Conservation (phyloP, 2,113 vertebrate genomes). For the Columba livia region DNA sequence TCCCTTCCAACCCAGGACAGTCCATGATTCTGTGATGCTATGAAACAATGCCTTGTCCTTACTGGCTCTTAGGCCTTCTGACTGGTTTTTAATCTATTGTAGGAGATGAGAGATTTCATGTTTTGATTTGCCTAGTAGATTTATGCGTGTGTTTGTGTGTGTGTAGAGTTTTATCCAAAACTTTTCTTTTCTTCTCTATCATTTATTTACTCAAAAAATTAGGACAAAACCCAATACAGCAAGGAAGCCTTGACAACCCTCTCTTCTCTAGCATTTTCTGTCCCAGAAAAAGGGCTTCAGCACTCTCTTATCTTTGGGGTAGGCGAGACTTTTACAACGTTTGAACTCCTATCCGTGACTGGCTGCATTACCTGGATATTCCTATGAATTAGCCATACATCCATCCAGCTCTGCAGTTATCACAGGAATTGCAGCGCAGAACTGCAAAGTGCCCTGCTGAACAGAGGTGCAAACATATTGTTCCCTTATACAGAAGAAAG, state of each 20-base stretch:
- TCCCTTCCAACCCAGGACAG: no score
- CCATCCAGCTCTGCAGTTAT: not conserved
- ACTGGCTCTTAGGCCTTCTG: not conserved
- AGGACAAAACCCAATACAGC: not conserved
- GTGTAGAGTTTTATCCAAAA: not conserved
- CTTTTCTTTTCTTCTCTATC: not conserved
- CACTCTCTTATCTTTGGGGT: accelerated
- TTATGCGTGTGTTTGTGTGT: not conserved
- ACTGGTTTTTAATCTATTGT: not conserved
- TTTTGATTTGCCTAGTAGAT: not conserved
- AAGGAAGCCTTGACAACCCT: not conserved
- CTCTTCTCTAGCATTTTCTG: no score
- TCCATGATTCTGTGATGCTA: no score
- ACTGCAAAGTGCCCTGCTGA: not conserved
- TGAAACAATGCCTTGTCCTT: not conserved
- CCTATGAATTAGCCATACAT: not conserved
- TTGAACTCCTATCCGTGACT: not conserved
- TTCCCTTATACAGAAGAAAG: not conserved
- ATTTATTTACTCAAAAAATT: not conserved
- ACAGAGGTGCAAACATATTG: not conserved
- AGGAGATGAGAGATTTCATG: not conserved
- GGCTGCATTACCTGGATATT: not conserved
- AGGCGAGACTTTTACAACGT: not conserved
- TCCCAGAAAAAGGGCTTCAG: accelerated
- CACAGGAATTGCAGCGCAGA: not conserved